Evolutionary conservation across 2,113 vertebrate genomes (phyloP), one percentile per base, ranked within the genome.

Genomic region (Mastomys natalensis): DNA sequence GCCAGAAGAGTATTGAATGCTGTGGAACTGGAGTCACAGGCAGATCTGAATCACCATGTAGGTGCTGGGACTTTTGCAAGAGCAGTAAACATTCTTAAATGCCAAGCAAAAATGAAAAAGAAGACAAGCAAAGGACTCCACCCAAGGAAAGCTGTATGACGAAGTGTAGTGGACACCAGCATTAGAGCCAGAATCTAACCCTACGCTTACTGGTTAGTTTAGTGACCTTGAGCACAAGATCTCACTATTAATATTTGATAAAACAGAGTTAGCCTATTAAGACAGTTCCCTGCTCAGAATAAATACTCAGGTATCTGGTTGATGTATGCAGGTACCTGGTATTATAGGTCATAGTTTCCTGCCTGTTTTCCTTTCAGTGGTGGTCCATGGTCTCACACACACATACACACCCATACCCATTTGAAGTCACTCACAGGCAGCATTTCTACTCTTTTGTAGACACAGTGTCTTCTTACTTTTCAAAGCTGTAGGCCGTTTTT

Each of bases 171-270:
- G 72, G 89, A 64, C 51, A 43, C 72, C 87, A 81, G 9, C 81
- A 92, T 90, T 88, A 68, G 60, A 87, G 37, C 85, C 82, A 95
- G 76, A 95, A 73, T 91, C 43, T 93, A 64, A 84, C 51, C 34
- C 24, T 93, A 11, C 3, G 53, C 13, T 87, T 91, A 68, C 66
- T 34, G 66, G 37, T 16, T 82, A 43, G 15, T 37, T 93, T 89
- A 70, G 73, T 87, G 37, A 91, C 24, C 17, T 82, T 66, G 82
- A 87, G n/a, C 76, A 89, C 68, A 87, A n/a, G 66, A 74, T 68
- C 89, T 89, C n/a, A 73, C 26, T 82, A 34, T 89, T 73, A 26
- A 90, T 94, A 15, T 66, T 60, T 76, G 87, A 3, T 90, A 48
- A 51, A 92, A 66, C 53, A 58, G 58, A 17, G 87, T 6, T 62